Conservation (phyloP, 2,113 vertebrate genomes). For the Anthoscopus minutus region DNA sequence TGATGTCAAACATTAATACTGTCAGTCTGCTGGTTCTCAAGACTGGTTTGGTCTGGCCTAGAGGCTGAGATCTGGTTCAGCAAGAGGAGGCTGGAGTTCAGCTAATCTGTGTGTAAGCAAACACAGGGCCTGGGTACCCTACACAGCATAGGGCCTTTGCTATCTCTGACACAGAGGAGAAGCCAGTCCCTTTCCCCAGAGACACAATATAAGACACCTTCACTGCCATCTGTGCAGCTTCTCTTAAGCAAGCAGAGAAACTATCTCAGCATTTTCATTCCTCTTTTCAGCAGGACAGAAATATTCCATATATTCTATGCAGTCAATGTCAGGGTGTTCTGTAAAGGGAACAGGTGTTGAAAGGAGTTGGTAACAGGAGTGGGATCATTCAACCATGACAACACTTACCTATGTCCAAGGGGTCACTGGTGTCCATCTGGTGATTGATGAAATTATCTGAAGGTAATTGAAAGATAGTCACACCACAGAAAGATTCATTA, state of each 20-base stretch:
- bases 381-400: not conserved
- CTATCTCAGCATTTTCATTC: not conserved
- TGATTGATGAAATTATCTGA: not conserved
- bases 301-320: too few species aligned
- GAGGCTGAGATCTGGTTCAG: not conserved
- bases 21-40: not conserved
- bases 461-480: not conserved
- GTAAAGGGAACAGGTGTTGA: not conserved
- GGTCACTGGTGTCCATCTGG: not conserved
- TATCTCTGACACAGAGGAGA: not conserved
- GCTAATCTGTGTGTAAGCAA: not conserved
- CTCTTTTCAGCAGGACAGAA: not conserved
- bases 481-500: not conserved
- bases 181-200: not conserved
- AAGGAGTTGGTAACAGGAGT: not conserved
- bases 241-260: not conserved
- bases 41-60: not conserved
- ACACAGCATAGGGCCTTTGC: not conserved
- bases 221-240: not conserved
- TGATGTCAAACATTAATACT: not conserved
- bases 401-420: not conserved
- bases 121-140: not conserved
- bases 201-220: not conserved
- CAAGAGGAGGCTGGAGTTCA: not conserved
- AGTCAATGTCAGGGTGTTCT: not conserved